Evolutionary conservation across 1,140 invertebrate species (phyloP), one percentile per base, ranked within the genome.

Genomic region (Contarinia nasturtii): DNA sequence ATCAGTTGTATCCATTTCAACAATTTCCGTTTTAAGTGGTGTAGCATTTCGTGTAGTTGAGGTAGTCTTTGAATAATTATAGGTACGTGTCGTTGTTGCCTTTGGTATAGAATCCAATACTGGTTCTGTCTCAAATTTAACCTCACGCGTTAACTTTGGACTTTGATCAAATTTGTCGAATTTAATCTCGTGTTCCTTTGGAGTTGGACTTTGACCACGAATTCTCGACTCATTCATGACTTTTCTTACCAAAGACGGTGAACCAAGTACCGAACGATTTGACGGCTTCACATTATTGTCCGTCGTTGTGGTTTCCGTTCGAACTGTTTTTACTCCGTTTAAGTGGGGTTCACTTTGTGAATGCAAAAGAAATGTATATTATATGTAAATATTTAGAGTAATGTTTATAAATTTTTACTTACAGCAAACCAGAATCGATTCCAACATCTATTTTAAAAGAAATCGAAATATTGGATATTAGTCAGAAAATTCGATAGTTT

Each of bases 271-370:
- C 20, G 48, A 37, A 4, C 45, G 38, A 10, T 3, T 27, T 10
- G 27, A 27, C 10, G 27, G 27, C 10, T 27, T 27, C 27, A 10
- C 3, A 49, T 54, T 48, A 21, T 61, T 53, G 14, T 52, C 49
- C 14, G 56, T 58, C 5, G 51, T 53, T 7, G 60, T 57, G 52
- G 60, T 62, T 8, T 61, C 53, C 7, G 61, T 57, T n/a, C 58
- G 54, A 21, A 59, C 60, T 8, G 61, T 62, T 51, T 60, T 61
- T 7, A 55, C 60, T 15, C 60, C 55, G 1, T 45, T 56, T 22
- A 57, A 57, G 27, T 40, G 21, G 1, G 60, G 58, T 52, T 63
- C 60, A 41, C 49, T 47, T 18, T 46, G 38, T 15, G 21, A 27
- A 27, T n/a, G n/a, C n/a, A 27, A 27, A 27, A 3, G 27, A 10